phyloP scores from a whole-genome alignment of 2,797 vertebrate genomes.

The Sebastes vulpes region DNA sequence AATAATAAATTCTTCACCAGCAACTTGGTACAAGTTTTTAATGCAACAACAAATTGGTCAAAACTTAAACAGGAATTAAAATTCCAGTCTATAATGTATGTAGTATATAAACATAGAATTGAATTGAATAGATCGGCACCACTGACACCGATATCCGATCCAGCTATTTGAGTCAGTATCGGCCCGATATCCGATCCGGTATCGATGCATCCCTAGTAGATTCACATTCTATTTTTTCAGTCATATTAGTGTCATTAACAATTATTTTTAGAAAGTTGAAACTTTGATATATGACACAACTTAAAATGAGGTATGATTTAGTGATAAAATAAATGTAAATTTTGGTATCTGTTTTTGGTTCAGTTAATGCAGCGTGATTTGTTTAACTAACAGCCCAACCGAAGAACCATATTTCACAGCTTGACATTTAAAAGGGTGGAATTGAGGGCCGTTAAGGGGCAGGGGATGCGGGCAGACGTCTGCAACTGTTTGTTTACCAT shows the following conservation, averaged over 20 bases:
- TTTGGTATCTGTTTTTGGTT: background rate
- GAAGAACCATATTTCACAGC: conserved; percentile 70
- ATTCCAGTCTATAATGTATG: no score
- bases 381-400: conserved; percentile 33
- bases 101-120: no score
- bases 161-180: no score
- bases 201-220: background rate
- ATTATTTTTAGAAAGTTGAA: background rate
- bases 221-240: background rate
- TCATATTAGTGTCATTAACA: background rate
- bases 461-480: conserved; percentile 81
- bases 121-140: no score
- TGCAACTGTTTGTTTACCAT: conserved; percentile 87
- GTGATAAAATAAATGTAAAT: background rate
- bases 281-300: background rate
- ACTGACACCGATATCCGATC: no score
- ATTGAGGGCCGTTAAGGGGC: conserved; percentile 79
- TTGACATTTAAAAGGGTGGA: conserved; percentile 83
- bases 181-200: no score
- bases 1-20: no score
- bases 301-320: background rate
- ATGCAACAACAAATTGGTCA: no score
- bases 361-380: conserved; percentile 39
- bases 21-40: no score
- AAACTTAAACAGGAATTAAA: no score